Conservation (phyloP, 2,113 vertebrate genomes). For the Bothrops jararaca region DNA sequence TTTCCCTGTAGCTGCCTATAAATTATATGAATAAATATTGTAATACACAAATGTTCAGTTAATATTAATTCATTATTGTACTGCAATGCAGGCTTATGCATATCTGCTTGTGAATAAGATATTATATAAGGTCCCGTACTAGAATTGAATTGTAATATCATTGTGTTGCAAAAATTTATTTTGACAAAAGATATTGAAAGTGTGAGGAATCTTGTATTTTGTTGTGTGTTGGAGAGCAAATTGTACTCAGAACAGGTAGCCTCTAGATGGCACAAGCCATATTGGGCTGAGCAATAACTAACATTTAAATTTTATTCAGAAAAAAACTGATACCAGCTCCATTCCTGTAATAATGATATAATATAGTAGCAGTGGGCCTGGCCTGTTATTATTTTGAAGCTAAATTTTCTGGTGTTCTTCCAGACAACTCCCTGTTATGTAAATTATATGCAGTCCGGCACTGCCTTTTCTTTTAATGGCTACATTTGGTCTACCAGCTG, state of each 20-base stretch:
- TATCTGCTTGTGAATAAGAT: background rate
- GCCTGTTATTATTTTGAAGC: background rate
- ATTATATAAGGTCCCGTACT: background rate
- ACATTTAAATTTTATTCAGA: background rate
- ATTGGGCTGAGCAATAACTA: background rate
- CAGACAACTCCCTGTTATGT: background rate
- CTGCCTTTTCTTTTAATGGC: background rate
- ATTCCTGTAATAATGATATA: background rate
- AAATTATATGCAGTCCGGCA: background rate
- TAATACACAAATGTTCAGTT: conserved; percentile 24
- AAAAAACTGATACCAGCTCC: background rate
- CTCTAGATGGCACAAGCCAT: background rate
- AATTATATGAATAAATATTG: background rate
- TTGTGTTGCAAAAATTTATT: background rate
- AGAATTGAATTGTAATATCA: background rate
- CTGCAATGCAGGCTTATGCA: background rate
- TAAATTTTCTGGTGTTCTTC: background rate
- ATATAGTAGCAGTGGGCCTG: background rate
- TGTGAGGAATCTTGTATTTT: background rate
- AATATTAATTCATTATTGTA: conserved; percentile 20
- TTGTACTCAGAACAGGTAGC: background rate
- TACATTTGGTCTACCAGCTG: background rate
- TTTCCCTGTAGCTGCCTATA: background rate
- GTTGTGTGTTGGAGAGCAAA: background rate
- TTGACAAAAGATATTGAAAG: background rate